Percentiles rank a stretch among this genome's conserved stretches.
Evolutionary conservation across 30 jellyfish, hydroid and myxozoan species (phyloP).

Genomic region (Pelagia noctiluca): DNA sequence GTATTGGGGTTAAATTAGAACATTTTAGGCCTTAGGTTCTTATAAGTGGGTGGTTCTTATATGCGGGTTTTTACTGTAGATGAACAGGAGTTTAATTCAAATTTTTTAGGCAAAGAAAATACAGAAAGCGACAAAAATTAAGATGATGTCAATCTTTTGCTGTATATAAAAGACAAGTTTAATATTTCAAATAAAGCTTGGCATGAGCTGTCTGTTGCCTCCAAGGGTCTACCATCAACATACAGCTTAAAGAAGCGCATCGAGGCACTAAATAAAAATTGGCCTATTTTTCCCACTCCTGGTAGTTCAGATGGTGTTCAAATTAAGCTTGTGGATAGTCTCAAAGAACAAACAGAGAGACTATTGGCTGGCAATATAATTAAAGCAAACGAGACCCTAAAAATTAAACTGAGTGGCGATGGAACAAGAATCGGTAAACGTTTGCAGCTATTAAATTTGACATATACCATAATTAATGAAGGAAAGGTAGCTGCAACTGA

Average conservation of each 20-base stretch:
- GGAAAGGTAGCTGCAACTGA: slow-evolving; percentile 18
- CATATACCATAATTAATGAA: slow-evolving; percentile 17
- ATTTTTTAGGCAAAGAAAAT: too few relatives aligned
- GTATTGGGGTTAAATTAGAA: too few relatives aligned
- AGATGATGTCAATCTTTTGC: too few relatives aligned
- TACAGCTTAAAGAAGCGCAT: not conserved
- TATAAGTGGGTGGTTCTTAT: too few relatives aligned
- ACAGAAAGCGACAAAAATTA: too few relatives aligned
- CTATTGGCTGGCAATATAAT: not conserved
- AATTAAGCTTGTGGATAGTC: not conserved
- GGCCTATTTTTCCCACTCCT: not conserved
- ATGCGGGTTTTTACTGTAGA: too few relatives aligned
- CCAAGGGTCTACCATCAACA: slow-evolving; percentile 21
- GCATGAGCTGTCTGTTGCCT: slow-evolving; percentile 4
- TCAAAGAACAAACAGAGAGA: slow-evolving; percentile 1
- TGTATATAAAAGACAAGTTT: slow-evolving; percentile 12
- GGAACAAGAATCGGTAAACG: slow-evolving; percentile 38
- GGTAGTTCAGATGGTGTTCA: slow-evolving; percentile 27
- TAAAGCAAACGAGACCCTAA: slow-evolving; percentile 16
- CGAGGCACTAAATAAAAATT: slow-evolving; percentile 1
- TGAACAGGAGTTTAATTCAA: too few relatives aligned
- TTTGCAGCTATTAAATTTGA: slow-evolving; percentile 17
- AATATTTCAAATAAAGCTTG: slow-evolving; percentile 21
- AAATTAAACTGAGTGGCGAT: slow-evolving; percentile 19
- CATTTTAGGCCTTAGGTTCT: too few relatives aligned